Base-by-base conservation (phyloP, 1,140 invertebrate species). In the Olivierus martensii region DNA sequence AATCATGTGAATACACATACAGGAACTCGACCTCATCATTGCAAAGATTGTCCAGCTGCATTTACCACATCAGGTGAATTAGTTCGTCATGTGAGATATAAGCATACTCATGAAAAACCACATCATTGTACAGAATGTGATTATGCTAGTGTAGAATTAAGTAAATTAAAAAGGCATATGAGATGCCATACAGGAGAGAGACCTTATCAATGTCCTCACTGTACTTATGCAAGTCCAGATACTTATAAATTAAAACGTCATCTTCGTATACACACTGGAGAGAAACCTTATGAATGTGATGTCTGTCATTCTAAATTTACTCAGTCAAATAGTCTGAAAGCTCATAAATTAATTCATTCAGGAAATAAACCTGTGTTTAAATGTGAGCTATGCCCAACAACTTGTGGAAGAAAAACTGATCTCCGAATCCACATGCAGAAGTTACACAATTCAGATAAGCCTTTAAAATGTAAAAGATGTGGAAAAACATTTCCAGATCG, bases 1-100 rank as follows among this genome's bases (percentile, higher is more conserved):
- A 98, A 96, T 67, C 92, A 97, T 69, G 81, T 93, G 2, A 96
- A 96, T 67, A 96, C 90, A 53, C 93, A 98, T 67, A 93, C 91
- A 21, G 93, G 93, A 39, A 86, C 85, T 9, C 89, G 94, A 65
- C 93, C 93, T 0, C 90, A 97, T 70, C 78, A 82, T 41, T 98
- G 93, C 72, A 92, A 91, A 70, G 84, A 77, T 65, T 97, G 93
- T 71, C 84, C 90, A 14, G 83, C 84, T 58, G 82, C 86, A 9
- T 97, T 97, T 66, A 96, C 92, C 0, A 97, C 93, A 2, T 94
- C 89, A 47, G 90, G 91, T 55, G 91, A 96, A 71, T 72, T 95
- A 47, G 86, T 94, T 1, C 76, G 92, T 35, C 92, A 97, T 67
- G 86, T 94, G 5, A 77, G 90, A 2, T 91, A 90, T 65, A 78